Base-by-base conservation (phyloP, 1,140 invertebrate species). In the Eurosta solidaginis region DNA sequence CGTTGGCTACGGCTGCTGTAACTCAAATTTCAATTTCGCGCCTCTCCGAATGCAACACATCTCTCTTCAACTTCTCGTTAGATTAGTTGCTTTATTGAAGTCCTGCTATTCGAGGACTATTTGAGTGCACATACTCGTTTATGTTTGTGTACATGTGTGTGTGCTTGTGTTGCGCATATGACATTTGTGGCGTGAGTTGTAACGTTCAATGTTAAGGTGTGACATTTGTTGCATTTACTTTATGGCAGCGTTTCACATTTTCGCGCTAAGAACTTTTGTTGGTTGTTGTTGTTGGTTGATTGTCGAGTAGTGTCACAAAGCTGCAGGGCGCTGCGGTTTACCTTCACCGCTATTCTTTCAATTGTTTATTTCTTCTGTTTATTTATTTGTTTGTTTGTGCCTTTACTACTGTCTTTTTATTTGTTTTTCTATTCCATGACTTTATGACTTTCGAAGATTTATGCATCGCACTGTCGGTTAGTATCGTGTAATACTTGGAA, bases 11-110 rank as follows among this genome's bases (percentile, higher is more conserved):
- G 59, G 6, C 33, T 68, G 33, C 22, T 68, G 59, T 20, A 40
- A 33, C 40, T 68, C 59, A 68, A 33, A 68, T 68, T 68, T 40
- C 59, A 68, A 68, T 68, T 68, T 68, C 36, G 59, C 59, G 59
- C 59, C 59, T 42, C 59, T 68, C 33, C 59, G 36, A 20, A 7
- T 3, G 33, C 29, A 36, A 3, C 17, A 68, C 59, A 42, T 68
- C 59, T 40, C 17, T 68, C 14, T 40, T n/a, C 3, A 47, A n/a
- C n/a, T n/a, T 47, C 3, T 3, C 45, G 4, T 17, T 12, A 3
- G 9, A 47, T 47, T n/a, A n/a, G 6, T 33, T 68, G n/a, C 33
- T 20, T 20, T 68, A 33, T 20, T 17, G 59, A n/a, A 20, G 59
- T 68, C 59, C 59, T 68, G 59, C 33, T 36, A 40, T 68, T 36